phyloP scores from a whole-genome alignment of 2,113 vertebrate genomes.

The Rhea americana region DNA sequence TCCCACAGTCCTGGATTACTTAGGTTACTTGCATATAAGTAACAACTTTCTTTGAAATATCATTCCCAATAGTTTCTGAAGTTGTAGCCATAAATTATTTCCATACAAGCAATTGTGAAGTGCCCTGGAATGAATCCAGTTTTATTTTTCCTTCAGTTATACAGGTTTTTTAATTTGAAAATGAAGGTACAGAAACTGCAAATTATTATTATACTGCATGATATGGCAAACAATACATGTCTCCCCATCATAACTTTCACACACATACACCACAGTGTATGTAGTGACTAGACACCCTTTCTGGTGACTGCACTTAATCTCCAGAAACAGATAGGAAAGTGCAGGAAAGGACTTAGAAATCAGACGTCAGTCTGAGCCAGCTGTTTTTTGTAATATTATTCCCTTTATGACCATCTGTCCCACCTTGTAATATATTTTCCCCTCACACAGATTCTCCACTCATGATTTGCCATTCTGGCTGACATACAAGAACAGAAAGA shows the following conservation, averaged over 20 bases:
- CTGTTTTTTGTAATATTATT: constrained; percentile 20
- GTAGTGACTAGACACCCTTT: background rate
- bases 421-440: constrained; percentile 1
- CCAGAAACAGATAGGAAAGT: constrained; percentile 26
- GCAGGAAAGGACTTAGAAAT: constrained; percentile 21
- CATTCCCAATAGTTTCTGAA: constrained; percentile 19
- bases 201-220: background rate
- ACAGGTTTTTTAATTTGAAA: background rate
- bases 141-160: background rate
- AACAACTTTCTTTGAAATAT: constrained; percentile 1
- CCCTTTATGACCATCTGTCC: constrained; percentile 42
- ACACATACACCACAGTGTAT: background rate
- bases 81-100: background rate
- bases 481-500: background rate
- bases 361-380: constrained; percentile 15
- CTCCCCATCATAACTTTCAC: background rate
- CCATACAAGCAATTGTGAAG: background rate
- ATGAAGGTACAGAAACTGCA: background rate
- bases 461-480: background rate
- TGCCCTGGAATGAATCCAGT: background rate
- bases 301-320: background rate
- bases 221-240: background rate
- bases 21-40: background rate
- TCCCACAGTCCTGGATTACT: background rate
- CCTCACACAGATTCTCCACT: background rate